These are phyloP conservation scores for Istiophorus platypterus DNA, from an alignment of 2,113 vertebrate genomes.

Conservation along the genomic window DNA sequence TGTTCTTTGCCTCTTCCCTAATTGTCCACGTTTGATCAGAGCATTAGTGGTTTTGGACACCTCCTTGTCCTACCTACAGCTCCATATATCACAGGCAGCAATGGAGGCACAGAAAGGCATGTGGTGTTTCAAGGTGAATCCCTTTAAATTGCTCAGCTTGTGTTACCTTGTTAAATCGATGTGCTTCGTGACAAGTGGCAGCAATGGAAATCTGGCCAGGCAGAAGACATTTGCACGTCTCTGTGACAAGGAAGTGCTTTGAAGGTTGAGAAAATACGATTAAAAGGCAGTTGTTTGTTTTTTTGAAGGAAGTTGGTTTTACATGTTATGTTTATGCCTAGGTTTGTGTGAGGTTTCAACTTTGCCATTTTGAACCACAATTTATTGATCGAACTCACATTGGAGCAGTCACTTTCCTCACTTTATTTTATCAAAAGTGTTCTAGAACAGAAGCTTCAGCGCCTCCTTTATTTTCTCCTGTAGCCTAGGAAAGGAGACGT, in stretches of 20 bases:
- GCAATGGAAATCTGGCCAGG: slow-evolving; percentile 55
- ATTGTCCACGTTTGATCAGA: slow-evolving; percentile 70
- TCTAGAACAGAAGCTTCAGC: not conserved
- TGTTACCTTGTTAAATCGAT: slow-evolving; percentile 80
- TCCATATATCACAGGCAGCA: slow-evolving; percentile 75
- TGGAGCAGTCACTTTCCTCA: not conserved
- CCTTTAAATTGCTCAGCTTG: slow-evolving; percentile 72
- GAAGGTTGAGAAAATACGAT: slow-evolving; percentile 21
- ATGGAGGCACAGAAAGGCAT: slow-evolving; percentile 65
- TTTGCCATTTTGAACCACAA: not conserved
- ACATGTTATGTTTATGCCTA: not conserved
- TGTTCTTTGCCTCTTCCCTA: slow-evolving; percentile 58
- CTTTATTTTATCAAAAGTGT: not conserved
- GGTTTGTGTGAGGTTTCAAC: not conserved
- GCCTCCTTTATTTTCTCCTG: not conserved
- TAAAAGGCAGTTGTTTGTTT: slow-evolving; percentile 4
- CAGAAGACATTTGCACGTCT: slow-evolving; percentile 42
- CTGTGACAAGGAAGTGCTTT: slow-evolving; percentile 28
- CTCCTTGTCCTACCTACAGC: slow-evolving; percentile 62
- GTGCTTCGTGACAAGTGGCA: slow-evolving; percentile 64
- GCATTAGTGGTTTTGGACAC: slow-evolving; percentile 51
- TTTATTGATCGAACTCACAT: not conserved
- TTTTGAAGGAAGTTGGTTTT: not conserved
- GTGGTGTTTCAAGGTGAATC: slow-evolving; percentile 76
- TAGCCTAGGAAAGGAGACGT: not conserved